Conservation (phyloP, 2,113 vertebrate species). For the Psophia crepitans region DNA sequence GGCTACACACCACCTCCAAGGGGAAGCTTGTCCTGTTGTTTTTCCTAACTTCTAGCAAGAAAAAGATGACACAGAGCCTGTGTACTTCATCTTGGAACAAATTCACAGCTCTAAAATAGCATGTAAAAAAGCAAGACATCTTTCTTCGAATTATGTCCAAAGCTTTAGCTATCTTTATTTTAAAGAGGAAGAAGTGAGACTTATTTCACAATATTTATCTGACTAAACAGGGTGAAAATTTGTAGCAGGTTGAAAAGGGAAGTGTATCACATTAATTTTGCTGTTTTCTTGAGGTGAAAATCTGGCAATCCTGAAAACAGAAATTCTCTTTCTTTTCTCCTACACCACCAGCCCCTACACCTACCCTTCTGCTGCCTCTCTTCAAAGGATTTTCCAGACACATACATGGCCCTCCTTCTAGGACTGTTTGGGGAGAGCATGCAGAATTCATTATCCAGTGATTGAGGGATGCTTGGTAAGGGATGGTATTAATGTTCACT, state of each 20-base stretch:
- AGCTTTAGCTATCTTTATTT: neutral
- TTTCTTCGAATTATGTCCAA: neutral
- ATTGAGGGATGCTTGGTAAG: neutral
- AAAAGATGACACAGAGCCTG: neutral
- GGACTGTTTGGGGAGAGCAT: neutral
- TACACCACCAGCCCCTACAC: neutral
- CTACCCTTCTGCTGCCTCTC: neutral
- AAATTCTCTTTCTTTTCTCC: neutral
- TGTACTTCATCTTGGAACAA: neutral
- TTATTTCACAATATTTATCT: neutral
- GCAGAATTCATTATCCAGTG: neutral
- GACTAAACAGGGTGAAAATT: neutral
- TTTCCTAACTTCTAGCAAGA: neutral
- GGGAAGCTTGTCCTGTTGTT: neutral
- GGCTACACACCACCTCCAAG: neutral
- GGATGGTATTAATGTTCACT: neutral
- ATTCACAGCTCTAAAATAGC: neutral
- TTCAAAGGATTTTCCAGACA: neutral
- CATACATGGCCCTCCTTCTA: neutral
- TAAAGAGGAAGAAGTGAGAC: neutral
- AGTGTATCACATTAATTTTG: neutral
- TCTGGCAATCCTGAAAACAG: neutral
- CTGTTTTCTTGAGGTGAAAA: neutral
- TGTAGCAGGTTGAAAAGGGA: neutral
- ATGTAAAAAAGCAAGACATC: neutral